phyloP scores from a whole-genome alignment of 2,888 invertebrate genomes.

The Oligia latruncula region DNA sequence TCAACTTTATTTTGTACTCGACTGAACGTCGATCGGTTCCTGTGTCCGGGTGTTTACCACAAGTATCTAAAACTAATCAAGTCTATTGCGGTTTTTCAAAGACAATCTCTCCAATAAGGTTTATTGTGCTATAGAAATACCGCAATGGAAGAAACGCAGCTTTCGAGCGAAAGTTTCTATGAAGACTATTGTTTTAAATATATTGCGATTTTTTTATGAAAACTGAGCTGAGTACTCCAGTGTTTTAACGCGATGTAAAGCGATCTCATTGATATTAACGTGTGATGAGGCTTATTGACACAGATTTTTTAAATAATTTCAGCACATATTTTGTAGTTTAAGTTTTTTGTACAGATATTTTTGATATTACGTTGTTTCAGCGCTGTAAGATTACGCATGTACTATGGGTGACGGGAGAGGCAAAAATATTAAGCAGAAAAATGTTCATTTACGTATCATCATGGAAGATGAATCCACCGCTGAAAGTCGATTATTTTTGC shows the following conservation, averaged over 20 bases:
- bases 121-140: conserved; percentile 34
- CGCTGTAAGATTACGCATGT: conserved; percentile 63
- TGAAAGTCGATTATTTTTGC: not conserved
- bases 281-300: conserved; percentile 83
- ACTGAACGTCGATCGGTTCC: conserved; percentile 36
- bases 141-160: conserved; percentile 32
- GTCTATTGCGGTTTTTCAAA: conserved; percentile 50
- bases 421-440: not conserved
- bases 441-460: not conserved
- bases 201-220: conserved; percentile 30
- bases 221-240: conserved; percentile 56
- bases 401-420: conserved; percentile 37
- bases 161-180: conserved; percentile 36
- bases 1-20: conserved; percentile 43
- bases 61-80: conserved; percentile 42
- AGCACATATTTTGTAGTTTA: conserved; percentile 76
- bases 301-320: conserved; percentile 68
- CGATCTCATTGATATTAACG: conserved; percentile 84
- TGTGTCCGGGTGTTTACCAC: conserved; percentile 42
- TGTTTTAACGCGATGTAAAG: conserved; percentile 66
- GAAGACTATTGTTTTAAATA: conserved; percentile 20
- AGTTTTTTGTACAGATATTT: conserved; percentile 81
- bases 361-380: conserved; percentile 76
- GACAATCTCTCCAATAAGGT: conserved; percentile 27
- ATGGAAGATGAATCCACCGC: not conserved